Conservation (phyloP, 2,888 invertebrate genomes). For the Elegia similella region DNA sequence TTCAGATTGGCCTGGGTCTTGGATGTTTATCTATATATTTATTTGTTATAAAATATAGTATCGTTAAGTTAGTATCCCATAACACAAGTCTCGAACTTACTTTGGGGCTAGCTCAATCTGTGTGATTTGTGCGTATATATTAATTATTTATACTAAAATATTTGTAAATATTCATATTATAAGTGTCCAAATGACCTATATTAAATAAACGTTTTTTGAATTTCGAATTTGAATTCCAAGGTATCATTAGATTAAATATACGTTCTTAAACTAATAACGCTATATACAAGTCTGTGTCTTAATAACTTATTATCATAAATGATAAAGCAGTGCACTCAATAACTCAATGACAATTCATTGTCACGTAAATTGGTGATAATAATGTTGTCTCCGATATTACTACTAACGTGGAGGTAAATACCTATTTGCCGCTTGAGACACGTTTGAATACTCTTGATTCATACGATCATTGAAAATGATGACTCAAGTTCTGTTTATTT, state of each 20-base stretch:
- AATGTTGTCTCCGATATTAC: conserved; percentile 37
- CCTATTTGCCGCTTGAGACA: background rate
- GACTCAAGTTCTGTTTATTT: conserved; percentile 46
- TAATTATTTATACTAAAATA: no score
- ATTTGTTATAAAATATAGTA: no score
- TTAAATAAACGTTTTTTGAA: no score
- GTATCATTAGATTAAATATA: background rate
- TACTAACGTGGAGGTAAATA: background rate
- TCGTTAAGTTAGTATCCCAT: no score
- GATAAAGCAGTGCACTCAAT: conserved; percentile 21
- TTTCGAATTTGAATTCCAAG: no score
- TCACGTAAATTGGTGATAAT: conserved; percentile 43
- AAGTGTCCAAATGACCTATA: no score
- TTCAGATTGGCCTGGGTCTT: no score
- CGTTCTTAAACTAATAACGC: background rate
- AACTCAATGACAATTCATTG: conserved; percentile 28
- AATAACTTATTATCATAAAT: conserved; percentile 1
- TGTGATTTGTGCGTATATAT: no score
- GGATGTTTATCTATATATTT: no score
- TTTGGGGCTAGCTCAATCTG: no score
- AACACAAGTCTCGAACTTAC: no score
- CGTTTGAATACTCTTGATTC: conserved; percentile 20
- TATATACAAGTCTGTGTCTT: background rate
- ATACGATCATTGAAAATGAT: conserved; percentile 23
- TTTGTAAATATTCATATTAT: no score